These are phyloP conservation scores for Diplosoma virens DNA, from an alignment of 23 tunicate genomes.

Conservation along the genomic window DNA sequence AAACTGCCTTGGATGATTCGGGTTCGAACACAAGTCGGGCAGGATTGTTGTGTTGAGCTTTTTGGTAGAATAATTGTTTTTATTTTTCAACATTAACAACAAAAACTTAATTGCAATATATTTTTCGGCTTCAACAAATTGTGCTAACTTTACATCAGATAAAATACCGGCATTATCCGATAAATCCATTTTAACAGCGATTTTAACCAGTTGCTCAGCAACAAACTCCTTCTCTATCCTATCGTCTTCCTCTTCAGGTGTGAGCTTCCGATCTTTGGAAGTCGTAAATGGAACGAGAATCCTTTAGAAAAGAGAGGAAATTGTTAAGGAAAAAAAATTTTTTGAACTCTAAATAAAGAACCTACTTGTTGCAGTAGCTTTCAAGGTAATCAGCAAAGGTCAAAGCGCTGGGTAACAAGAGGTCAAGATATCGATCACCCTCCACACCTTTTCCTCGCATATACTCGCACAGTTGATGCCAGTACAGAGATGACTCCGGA, in stretches of 20 bases:
- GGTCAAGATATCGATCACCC: conserved; percentile 58
- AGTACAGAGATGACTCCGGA: conserved; percentile 75
- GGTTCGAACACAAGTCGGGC: too few species aligned
- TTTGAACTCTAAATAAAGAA: background rate
- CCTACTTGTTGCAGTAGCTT: conserved; percentile 41
- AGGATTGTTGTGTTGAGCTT: too few species aligned
- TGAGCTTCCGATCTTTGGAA: background rate
- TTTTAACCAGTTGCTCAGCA: conserved; percentile 74
- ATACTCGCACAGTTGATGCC: conserved; percentile 67
- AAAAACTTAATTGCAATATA: too few species aligned
- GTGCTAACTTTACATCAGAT: too few species aligned
- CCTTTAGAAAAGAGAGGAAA: background rate
- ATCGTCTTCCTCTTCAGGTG: conserved; percentile 64
- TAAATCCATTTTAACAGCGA: conserved; percentile 55
- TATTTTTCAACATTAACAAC: too few species aligned
- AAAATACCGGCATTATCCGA: conserved; percentile 89
- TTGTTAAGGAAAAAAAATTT: background rate
- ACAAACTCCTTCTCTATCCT: conserved; percentile 80
- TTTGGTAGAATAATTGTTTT: too few species aligned
- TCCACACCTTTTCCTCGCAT: conserved; percentile 44
- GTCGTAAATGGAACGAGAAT: conserved; percentile 39
- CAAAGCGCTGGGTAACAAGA: conserved; percentile 49
- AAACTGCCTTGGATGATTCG: too few species aligned
- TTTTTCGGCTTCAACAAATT: too few species aligned
- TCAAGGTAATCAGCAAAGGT: conserved; percentile 52